Conservation (phyloP, 2,113 vertebrate species). For the Scalopus aquaticus region DNA sequence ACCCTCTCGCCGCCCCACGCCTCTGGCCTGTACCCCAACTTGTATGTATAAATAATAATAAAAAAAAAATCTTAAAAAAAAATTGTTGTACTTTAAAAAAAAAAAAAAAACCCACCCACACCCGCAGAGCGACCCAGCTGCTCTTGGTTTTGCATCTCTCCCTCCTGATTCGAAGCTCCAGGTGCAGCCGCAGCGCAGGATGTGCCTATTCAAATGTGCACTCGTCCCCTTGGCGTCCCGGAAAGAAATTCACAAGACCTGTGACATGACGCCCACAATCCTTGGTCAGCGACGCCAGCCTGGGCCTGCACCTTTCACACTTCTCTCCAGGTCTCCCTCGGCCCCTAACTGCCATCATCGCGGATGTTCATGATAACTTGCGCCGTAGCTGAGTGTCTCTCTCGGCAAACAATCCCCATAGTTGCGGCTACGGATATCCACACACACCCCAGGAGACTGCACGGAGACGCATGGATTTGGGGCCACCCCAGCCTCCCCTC, state of each 20-base stretch:
- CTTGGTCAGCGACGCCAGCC: neutral
- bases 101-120: neutral
- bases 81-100: too few species aligned
- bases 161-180: neutral
- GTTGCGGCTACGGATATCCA: neutral
- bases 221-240: neutral
- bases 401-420: neutral
- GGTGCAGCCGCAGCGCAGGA: neutral
- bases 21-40: too few species aligned
- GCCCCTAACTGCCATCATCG: neutral
- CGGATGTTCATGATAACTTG: neutral
- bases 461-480: neutral
- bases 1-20: too few species aligned
- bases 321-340: neutral
- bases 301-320: neutral
- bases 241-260: neutral
- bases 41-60: too few species aligned
- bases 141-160: neutral
- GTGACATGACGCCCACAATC: neutral
- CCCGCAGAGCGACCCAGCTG: neutral
- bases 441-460: neutral
- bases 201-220: neutral
- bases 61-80: too few species aligned
- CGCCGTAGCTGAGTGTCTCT: accelerated
- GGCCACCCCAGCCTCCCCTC: neutral